Percentiles rank a stretch among this genome's conserved stretches.
Conservation (phyloP, 2,113 vertebrate genomes). For the Empidonax traillii region DNA sequence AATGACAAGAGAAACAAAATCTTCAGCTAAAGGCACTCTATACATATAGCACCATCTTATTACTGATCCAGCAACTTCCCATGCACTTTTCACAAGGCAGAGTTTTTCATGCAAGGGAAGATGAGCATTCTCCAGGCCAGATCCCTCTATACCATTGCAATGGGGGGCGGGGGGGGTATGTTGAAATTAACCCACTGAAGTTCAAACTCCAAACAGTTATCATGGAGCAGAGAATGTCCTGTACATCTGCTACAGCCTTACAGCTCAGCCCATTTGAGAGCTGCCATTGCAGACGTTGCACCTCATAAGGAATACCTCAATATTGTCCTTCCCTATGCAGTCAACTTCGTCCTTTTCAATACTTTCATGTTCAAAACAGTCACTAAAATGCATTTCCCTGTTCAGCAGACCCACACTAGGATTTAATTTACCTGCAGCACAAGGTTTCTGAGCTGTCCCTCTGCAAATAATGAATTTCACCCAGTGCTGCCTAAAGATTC, state of each 20-base stretch:
- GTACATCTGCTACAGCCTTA: not conserved
- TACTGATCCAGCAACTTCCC: not conserved
- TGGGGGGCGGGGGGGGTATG: rapidly evolving
- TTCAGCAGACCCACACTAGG: not conserved
- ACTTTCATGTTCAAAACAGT: not conserved
- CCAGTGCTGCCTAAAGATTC: not conserved
- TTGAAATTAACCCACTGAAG: not conserved
- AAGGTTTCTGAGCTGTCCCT: not conserved
- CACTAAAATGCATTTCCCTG: not conserved
- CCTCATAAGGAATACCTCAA: not conserved
- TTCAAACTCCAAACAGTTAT: not conserved
- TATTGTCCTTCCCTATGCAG: not conserved
- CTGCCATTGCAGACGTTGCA: not conserved
- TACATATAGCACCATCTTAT: not conserved
- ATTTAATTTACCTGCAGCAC: not conserved
- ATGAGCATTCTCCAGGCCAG: not conserved
- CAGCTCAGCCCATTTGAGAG: not conserved
- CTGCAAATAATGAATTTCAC: not conserved
- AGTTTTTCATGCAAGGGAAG: not conserved
- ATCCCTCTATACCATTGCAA: not conserved
- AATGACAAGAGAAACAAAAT: not conserved
- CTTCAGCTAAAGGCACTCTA: not conserved
- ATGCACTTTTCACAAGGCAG: not conserved
- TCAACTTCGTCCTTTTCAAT: not conserved
- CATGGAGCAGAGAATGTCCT: not conserved